Evolutionary conservation across 1,140 invertebrate genomes (phyloP), one percentile per base, ranked within the genome.

Genomic region (Drosophila kepulauana): DNA sequence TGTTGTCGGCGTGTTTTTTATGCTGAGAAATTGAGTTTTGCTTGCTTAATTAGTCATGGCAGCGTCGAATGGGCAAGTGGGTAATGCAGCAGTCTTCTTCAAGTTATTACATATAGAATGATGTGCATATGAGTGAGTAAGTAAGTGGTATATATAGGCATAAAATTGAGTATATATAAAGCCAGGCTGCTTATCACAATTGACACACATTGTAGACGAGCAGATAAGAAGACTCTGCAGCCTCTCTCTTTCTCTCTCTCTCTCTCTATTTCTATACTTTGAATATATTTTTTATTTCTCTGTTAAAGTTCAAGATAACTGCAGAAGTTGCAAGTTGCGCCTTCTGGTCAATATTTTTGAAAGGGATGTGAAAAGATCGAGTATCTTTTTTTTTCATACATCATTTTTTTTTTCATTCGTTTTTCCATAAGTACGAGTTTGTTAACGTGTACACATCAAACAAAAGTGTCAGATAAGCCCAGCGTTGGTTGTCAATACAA

Each of bases 1-100:
- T 77, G 84, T 86, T 86, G 79, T 86, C 84, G 82, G 82, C 79
- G 81, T 49, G 62, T 87, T 86, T 82, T 25, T 77, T 73, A 79
- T 86, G 84, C 82, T 82, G 65, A 79, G 79, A 86, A 79, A 76
- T 86, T 79, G 80, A 79, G 71, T 86, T 85, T 79, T 88, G 82
- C 74, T 78, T 86, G 77, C 72, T 82, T 88, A 86, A 86, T 86
- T 86, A 88, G 82, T 86, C 82, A 86, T 86, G 82, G 79, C 76
- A 70, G 62, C 41, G 3, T 43, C n/a, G 41, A 43, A n/a, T 38
- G 35, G 58, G 13, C 33, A 63, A 35, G 30, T 30, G 51, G 54
- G 8, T 10, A 57, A 43, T 57, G 33, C 51, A 35, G 28, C 28
- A 11, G 33, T 57, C 20, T 57, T 20, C 41, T 57, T 35, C 15